phyloP scores from a whole-genome alignment of 64 coral and sea anemone genomes.

The Anthopleura sola region DNA sequence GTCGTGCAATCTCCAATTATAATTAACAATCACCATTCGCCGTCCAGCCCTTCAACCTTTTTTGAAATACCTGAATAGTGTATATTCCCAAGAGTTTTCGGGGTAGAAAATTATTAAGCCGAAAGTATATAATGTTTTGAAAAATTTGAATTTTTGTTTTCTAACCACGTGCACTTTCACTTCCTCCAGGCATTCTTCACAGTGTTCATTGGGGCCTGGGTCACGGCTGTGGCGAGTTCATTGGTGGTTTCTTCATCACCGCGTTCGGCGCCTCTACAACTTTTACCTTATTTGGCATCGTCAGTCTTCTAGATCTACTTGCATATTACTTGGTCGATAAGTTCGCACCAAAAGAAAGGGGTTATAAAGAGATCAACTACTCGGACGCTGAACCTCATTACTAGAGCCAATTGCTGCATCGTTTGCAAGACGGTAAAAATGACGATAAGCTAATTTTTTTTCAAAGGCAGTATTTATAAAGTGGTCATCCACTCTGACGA shows the following conservation, averaged over 20 bases:
- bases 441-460: no score
- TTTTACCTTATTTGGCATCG: conserved; percentile 81
- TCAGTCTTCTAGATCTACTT: conserved; percentile 60
- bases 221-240: conserved; percentile 90
- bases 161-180: not conserved
- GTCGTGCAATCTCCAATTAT: no score
- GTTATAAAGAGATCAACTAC: conserved; percentile 28
- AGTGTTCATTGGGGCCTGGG: conserved; percentile 94
- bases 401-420: not conserved
- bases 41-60: no score
- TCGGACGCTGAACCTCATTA: not conserved
- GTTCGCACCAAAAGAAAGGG: conserved; percentile 18
- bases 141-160: no score
- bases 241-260: conserved; percentile 92
- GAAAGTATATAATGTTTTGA: no score
- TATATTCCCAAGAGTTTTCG: no score
- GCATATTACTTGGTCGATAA: conserved; percentile 61
- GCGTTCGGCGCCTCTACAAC: conserved; percentile 73
- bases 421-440: no score
- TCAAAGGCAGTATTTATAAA: no score
- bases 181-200: conserved; percentile 78
- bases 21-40: no score
- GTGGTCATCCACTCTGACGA: no score
- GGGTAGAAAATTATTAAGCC: no score
- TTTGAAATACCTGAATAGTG: no score